Base-by-base conservation (phyloP, 1,140 invertebrate species). In the Chionoecetes opilio region DNA sequence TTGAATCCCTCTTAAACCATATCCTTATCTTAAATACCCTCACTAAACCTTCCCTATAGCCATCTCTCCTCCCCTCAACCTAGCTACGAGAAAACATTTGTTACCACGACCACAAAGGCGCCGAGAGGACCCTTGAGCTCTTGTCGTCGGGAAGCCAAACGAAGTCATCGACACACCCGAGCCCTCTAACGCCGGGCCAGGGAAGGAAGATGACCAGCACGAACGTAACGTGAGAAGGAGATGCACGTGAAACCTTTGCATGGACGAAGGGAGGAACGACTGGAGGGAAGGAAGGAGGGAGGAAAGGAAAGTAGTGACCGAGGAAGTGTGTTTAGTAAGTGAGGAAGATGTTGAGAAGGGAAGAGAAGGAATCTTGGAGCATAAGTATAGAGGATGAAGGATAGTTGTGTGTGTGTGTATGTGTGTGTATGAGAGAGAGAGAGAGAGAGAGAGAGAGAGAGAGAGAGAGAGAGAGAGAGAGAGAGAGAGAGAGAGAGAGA, bases 241-340 rank as follows among this genome's bases (percentile, higher is more conserved):
- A 75, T 75, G 63, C 63, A 75, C 21, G 63, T n/a, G 63, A 75
- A 75, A 75, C 63, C 63, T n/a, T 75, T 75, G 63, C 63, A 75
- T 26, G 63, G 63, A 75, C 2, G 9, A 26, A 21, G 63, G 63
- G 63, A 75, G 11, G n/a, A 21, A 26, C 0, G 21, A 21, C 21
- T 1, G 63, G 63, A 75, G 63, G n/a, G 63, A n/a, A n/a, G 21
- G 63, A 26, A 21, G n/a, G 63, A 75, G 63, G 63, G 63, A 75
- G n/a, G 63, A 26, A n/a, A 75, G 63, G 63, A 5, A 75, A 17
- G 46, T 53, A 17, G 46, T 53, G 46, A 53, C 21, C 46, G 21
- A 17, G 46, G 46, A 53, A 53, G 46, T 53, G 46, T 53, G 46
- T 53, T 53, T 53, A 3, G 46, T 53, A 53, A 17, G 21, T 53